Percentiles rank a stretch among this genome's conserved stretches.
phyloP scores from a whole-genome alignment of 1,140 invertebrate species.

The Batillaria attramentaria region DNA sequence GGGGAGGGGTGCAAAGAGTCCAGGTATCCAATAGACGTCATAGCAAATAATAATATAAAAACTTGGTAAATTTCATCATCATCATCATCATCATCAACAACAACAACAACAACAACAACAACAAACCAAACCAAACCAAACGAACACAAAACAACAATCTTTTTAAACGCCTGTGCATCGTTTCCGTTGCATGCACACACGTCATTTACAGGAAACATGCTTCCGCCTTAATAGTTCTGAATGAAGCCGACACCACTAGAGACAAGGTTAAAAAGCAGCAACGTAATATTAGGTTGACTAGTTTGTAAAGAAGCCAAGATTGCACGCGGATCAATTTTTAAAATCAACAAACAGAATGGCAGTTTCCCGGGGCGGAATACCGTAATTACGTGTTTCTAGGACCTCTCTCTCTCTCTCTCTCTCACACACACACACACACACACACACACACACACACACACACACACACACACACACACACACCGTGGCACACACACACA shows the following conservation, averaged over 20 bases:
- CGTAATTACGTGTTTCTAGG: background rate
- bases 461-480: background rate
- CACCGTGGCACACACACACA: background rate
- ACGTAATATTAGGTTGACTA: background rate
- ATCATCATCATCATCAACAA: too few species aligned
- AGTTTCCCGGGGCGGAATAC: background rate
- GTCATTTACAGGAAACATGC: too few species aligned
- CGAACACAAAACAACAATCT: too few species aligned
- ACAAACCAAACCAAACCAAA: too few species aligned
- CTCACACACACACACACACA: background rate
- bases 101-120: too few species aligned
- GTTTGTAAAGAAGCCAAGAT: background rate
- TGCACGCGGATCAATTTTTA: background rate
- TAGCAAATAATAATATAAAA: too few species aligned
- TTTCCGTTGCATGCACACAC: too few species aligned
- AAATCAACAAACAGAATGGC: background rate
- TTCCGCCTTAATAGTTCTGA: background rate
- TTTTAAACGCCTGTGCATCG: too few species aligned
- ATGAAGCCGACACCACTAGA: background rate
- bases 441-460: background rate
- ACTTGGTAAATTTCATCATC: too few species aligned
- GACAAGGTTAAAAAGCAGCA: background rate
- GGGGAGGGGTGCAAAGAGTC: too few species aligned
- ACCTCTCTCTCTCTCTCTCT: background rate
- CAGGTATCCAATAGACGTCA: too few species aligned